These are phyloP conservation scores for Pipra filicauda DNA, from an alignment of 2,113 vertebrate genomes.

Conservation along the genomic window DNA sequence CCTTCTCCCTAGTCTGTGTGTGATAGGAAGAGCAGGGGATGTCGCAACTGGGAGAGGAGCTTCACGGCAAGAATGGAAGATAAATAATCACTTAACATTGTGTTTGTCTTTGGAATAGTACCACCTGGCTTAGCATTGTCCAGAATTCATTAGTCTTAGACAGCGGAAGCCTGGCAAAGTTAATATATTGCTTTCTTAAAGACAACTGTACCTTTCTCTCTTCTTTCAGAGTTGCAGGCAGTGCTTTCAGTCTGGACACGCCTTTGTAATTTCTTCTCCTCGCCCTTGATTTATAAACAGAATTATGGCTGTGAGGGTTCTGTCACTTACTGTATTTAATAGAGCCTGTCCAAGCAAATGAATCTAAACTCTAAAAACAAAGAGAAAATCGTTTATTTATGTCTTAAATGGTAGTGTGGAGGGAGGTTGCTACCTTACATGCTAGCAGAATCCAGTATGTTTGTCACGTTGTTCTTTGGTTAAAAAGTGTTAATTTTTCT, in stretches of 20 bases:
- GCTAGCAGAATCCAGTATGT: neutral
- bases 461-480: neutral
- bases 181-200: neutral
- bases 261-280: neutral
- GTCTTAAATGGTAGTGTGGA: neutral
- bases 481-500: conserved; percentile 57
- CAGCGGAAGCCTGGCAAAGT: neutral
- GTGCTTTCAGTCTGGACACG: neutral
- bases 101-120: neutral
- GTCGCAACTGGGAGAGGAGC: neutral
- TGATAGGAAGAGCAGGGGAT: neutral
- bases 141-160: neutral
- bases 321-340: neutral
- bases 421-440: neutral
- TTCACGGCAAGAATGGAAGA: neutral
- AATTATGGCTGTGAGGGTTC: neutral
- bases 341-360: neutral
- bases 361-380: neutral
- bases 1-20: neutral
- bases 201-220: neutral
- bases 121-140: neutral
- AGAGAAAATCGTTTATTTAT: neutral
- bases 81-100: neutral
- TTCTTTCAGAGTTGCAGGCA: neutral
- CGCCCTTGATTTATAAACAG: neutral